phyloP scores from a whole-genome alignment of 2,797 vertebrate genomes.

The Saxicola maurus region DNA sequence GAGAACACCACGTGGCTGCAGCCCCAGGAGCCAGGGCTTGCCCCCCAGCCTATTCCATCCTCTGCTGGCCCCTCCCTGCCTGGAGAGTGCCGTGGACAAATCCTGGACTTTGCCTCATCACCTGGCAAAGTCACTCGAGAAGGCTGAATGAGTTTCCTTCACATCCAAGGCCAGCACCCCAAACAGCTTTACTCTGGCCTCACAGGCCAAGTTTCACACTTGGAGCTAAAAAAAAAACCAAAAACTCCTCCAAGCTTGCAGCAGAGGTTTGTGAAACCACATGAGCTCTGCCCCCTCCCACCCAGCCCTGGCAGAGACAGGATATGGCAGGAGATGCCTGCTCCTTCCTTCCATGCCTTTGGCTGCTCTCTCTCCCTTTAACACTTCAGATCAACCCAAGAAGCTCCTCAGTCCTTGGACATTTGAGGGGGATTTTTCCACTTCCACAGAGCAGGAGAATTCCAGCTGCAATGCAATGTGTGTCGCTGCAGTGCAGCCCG shows the following conservation, averaged over 20 bases:
- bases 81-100: not conserved
- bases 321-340: not conserved
- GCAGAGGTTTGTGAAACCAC: not conserved
- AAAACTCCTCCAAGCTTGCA: not conserved
- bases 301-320: not conserved
- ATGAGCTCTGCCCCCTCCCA: not conserved
- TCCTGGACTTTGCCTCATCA: not conserved
- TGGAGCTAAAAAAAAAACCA: not conserved
- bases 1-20: not conserved
- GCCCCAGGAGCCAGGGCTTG: not conserved
- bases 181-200: slow-evolving; percentile 4
- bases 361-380: not conserved
- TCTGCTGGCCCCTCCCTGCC: not conserved
- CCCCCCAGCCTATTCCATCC: not conserved
- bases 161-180: not conserved
- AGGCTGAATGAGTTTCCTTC: not conserved
- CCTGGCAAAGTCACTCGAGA: not conserved
- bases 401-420: slow-evolving; percentile 34
- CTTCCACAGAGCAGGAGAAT: not conserved
- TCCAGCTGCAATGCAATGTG: slow-evolving; percentile 31
- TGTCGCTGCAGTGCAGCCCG: not conserved
- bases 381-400: not conserved
- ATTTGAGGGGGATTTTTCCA: slow-evolving; percentile 36
- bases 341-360: not conserved
- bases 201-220: slow-evolving; percentile 35